These are phyloP conservation scores for Drosophila macrothrix DNA, from an alignment of 2,888 invertebrate species.

Conservation along the genomic window DNA sequence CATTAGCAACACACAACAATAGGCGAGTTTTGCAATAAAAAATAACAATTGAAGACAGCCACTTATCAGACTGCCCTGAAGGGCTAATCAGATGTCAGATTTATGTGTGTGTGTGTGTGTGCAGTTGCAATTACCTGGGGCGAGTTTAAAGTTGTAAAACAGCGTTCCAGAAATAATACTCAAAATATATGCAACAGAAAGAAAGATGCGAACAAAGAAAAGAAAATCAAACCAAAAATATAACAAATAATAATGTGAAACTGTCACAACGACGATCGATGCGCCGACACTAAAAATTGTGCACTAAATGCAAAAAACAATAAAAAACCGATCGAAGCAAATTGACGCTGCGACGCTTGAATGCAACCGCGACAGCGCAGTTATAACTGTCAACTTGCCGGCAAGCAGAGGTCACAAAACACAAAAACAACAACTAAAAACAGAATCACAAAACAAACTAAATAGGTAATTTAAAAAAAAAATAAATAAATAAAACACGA, in stretches of 20 bases:
- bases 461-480: slow-evolving; percentile 3
- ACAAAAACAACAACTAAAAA: slow-evolving; percentile 6
- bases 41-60: slow-evolving; percentile 40
- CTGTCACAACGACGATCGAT: slow-evolving; percentile 60
- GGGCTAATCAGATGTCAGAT: slow-evolving; percentile 27
- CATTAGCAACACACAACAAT: slow-evolving; percentile 20
- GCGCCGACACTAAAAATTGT: slow-evolving; percentile 60
- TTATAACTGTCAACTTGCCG: slow-evolving; percentile 43
- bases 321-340: slow-evolving; percentile 33
- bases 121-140: slow-evolving; percentile 47
- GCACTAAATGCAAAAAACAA: slow-evolving; percentile 49
- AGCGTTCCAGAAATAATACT: neutral
- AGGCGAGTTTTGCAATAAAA: slow-evolving; percentile 12
- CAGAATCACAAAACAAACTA: slow-evolving; percentile 10
- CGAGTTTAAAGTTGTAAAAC: slow-evolving; percentile 32
- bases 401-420: slow-evolving; percentile 43
- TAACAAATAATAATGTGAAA: slow-evolving; percentile 35
- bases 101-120: neutral
- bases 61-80: slow-evolving; percentile 33
- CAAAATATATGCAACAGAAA: neutral
- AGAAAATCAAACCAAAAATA: neutral
- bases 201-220: slow-evolving; percentile 1
- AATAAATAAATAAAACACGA: neutral
- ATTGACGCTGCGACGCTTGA: slow-evolving; percentile 32
- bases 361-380: slow-evolving; percentile 39